phyloP scores from a whole-genome alignment of 2,113 vertebrate genomes.

The Furnarius figulus region DNA sequence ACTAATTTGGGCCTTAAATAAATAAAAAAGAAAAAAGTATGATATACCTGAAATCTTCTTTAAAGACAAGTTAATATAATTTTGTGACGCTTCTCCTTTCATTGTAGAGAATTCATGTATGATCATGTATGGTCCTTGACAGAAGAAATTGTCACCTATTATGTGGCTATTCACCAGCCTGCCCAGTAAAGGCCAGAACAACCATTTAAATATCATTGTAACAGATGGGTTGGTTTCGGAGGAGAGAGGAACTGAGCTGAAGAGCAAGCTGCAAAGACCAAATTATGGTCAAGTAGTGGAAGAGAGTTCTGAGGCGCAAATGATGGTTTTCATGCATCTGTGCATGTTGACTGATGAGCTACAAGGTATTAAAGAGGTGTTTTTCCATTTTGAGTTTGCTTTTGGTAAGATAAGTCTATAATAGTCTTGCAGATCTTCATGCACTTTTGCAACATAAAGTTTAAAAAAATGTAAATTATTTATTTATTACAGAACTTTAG shows the following conservation, averaged over 20 bases:
- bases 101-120: neutral
- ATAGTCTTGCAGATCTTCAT: neutral
- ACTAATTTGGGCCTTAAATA: neutral
- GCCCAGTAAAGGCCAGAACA: neutral
- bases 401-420: neutral
- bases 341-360: neutral
- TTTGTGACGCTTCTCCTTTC: neutral
- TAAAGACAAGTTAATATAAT: neutral
- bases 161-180: neutral
- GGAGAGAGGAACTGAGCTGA: neutral
- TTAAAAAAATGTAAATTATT: neutral
- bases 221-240: neutral
- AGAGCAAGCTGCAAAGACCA: neutral
- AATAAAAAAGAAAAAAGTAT: neutral
- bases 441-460: neutral
- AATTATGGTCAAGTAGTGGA: neutral
- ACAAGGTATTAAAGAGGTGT: neutral
- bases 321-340: rapidly evolving
- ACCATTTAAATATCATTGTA: neutral
- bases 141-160: neutral
- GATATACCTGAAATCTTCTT: neutral
- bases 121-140: neutral
- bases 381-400: neutral
- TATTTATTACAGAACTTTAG: neutral
- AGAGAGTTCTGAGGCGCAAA: neutral